Conservation (phyloP, 1,140 invertebrate genomes). For the Euglossa dilemma region DNA sequence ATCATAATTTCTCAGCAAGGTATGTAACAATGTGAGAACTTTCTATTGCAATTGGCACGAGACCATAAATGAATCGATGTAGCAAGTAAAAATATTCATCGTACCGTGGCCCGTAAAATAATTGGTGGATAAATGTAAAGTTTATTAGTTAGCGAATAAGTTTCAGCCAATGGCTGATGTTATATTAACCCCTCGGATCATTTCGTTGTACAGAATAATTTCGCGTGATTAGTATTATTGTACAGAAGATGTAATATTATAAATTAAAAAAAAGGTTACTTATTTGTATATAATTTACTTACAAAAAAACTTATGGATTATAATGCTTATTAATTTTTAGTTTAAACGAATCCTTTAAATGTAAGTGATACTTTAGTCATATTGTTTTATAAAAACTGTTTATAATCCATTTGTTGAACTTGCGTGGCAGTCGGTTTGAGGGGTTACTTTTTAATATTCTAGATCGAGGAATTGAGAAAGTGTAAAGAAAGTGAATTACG, state of each 20-base stretch:
- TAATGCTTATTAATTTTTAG: conserved; percentile 58
- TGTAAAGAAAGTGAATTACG: conserved; percentile 16
- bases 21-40: conserved; percentile 12
- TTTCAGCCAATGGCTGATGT: conserved; percentile 19
- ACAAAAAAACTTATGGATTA: conserved; percentile 43
- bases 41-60: conserved; percentile 44
- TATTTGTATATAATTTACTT: conserved; percentile 68
- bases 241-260: conserved; percentile 60
- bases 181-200: conserved; percentile 60
- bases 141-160: conserved; percentile 54
- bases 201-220: conserved; percentile 56
- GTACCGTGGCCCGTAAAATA: conserved; percentile 73
- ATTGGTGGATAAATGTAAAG: conserved; percentile 64
- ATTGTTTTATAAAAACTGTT: conserved; percentile 46
- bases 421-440: conserved; percentile 48
- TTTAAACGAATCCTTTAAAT: conserved; percentile 38
- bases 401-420: conserved; percentile 36
- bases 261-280: conserved; percentile 53
- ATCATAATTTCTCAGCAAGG: conserved; percentile 31
- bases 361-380: conserved; percentile 60
- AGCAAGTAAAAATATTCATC: conserved; percentile 58
- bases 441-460: conserved; percentile 53
- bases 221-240: conserved; percentile 54
- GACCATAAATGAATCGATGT: conserved; percentile 64
- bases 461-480: conserved; percentile 57